Percentiles rank a stretch among this genome's conserved stretches.
Evolutionary conservation across 1,140 invertebrate genomes (phyloP).

Genomic region (Brachionus rotundiformis): DNA sequence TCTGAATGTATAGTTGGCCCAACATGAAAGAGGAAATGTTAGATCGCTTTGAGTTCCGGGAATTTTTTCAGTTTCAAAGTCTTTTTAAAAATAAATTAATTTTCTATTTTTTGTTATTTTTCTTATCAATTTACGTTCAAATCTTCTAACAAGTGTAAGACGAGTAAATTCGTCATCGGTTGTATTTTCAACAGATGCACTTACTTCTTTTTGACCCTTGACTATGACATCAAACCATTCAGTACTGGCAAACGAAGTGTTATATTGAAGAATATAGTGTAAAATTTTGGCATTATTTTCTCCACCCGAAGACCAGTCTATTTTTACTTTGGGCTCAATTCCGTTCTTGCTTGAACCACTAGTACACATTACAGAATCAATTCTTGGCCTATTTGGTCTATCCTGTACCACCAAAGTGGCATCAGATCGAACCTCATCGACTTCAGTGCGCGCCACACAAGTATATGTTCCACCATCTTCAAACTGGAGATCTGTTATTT

Average conservation of each 20-base stretch:
- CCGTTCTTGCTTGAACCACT: constrained; percentile 40
- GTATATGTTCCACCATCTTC: constrained; percentile 51
- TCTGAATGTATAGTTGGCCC: constrained; percentile 53
- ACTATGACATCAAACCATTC: constrained; percentile 50
- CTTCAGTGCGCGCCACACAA: constrained; percentile 49
- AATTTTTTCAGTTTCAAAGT: constrained; percentile 42
- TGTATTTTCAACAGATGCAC: constrained; percentile 35
- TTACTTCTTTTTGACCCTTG: constrained; percentile 27
- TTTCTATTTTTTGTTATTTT: background rate
- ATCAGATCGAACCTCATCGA: constrained; percentile 18
- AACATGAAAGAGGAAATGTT: constrained; percentile 36
- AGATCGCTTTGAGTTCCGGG: constrained; percentile 46
- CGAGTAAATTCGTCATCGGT: constrained; percentile 43
- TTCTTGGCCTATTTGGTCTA: constrained; percentile 42
- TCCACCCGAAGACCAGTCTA: constrained; percentile 40
- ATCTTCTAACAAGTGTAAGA: constrained; percentile 40
- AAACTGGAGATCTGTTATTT: constrained; percentile 49
- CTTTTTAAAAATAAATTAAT: background rate
- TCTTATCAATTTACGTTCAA: constrained; percentile 45
- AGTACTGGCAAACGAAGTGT: constrained; percentile 42
- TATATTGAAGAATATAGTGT: constrained; percentile 46
- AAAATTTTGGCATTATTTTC: constrained; percentile 52
- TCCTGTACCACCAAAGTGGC: constrained; percentile 52
- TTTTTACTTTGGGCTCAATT: constrained; percentile 33
- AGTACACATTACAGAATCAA: constrained; percentile 37